phyloP scores from a whole-genome alignment of 2,797 vertebrate genomes.

The Knipowitschia caucasica region DNA sequence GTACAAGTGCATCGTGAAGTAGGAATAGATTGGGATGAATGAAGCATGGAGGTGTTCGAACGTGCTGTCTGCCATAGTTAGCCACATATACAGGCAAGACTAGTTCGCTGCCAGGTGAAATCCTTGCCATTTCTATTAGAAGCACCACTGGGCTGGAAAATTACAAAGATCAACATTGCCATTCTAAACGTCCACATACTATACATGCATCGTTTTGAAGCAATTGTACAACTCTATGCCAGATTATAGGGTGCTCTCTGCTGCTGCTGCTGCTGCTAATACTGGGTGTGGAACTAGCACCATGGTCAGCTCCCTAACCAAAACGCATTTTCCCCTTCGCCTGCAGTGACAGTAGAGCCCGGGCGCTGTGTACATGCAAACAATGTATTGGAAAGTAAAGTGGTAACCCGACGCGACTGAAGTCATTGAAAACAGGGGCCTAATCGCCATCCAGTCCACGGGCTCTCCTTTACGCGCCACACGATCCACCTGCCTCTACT shows the following conservation, averaged over 20 bases:
- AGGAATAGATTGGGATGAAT: constrained; percentile 15
- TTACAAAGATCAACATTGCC: background rate
- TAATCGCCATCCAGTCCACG: background rate
- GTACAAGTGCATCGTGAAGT: background rate
- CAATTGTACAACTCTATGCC: too few species aligned
- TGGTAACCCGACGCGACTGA: constrained; percentile 6
- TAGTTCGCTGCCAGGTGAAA: background rate
- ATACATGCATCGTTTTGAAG: too few species aligned
- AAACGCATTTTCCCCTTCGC: background rate
- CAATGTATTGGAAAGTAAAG: constrained; percentile 3
- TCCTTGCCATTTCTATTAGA: background rate
- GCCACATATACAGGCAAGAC: background rate
- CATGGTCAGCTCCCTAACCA: constrained; percentile 51
- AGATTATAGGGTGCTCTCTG: too few species aligned
- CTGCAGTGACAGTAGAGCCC: background rate
- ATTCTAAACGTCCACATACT: background rate
- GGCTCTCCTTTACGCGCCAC: constrained; percentile 15
- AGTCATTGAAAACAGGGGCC: constrained; percentile 15
- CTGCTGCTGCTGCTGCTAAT: too few species aligned
- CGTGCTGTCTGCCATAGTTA: background rate
- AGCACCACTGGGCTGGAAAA: constrained; percentile 1
- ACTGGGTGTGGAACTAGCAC: constrained; percentile 37
- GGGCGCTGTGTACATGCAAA: constrained; percentile 12
- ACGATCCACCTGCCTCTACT: constrained; percentile 23
- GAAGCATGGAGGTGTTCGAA: constrained; percentile 11